These are phyloP conservation scores for Orientallactaga sibirica DNA, from an alignment of 2,797 vertebrate genomes.

Conservation along the genomic window DNA sequence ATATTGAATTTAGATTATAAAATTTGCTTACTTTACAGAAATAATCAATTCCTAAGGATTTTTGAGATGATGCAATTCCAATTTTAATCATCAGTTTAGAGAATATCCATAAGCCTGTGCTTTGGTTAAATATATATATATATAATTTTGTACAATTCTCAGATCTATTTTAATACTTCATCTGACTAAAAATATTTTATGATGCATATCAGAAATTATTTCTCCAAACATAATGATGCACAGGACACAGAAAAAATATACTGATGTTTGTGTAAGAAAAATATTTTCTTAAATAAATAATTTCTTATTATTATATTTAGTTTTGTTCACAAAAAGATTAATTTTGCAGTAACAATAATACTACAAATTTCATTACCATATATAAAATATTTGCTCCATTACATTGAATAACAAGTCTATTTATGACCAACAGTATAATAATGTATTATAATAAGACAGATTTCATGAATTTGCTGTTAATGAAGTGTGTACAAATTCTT, in stretches of 20 bases:
- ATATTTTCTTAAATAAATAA: not conserved
- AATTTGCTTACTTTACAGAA: conserved; percentile 35
- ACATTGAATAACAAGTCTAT: not conserved
- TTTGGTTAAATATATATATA: not conserved
- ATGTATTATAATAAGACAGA: not conserved
- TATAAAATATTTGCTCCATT: not conserved
- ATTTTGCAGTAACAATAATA: not conserved
- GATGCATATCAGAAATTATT: not conserved
- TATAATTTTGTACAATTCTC: not conserved
- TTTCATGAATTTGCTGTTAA: not conserved
- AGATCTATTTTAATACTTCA: not conserved
- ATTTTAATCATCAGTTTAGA: not conserved
- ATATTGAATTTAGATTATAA: conserved; percentile 6
- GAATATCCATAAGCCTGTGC: not conserved
- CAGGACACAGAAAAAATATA: not conserved
- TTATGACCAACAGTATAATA: not conserved
- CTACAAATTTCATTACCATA: not conserved
- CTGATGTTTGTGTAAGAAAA: not conserved
- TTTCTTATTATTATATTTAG: not conserved
- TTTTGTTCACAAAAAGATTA: not conserved
- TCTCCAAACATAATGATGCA: accelerated
- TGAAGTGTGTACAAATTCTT: not conserved
- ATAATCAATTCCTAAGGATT: not conserved
- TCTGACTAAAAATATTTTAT: not conserved
- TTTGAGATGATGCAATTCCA: not conserved